Conservation (phyloP, 2,888 invertebrate species). For the Ecdyonurus torrentis region DNA sequence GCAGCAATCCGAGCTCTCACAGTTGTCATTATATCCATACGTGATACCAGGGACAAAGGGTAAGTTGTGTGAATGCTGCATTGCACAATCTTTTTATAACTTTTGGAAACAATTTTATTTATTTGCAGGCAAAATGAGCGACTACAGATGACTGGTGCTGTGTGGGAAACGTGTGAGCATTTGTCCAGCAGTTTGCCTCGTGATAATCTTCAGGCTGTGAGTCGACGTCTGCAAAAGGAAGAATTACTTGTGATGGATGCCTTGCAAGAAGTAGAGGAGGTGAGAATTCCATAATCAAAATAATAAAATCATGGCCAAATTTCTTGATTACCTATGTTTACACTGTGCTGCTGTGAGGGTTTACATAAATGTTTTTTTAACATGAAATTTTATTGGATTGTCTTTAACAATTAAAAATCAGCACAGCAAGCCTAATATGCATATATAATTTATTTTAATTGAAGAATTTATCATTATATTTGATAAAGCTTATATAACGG, state of each 20-base stretch:
- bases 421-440: background rate
- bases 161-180: slow-evolving; percentile 14
- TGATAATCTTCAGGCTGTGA: slow-evolving; percentile 12
- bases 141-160: slow-evolving; percentile 11
- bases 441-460: background rate
- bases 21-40: background rate
- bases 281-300: slow-evolving; percentile 3
- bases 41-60: background rate
- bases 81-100: background rate
- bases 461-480: too few relatives aligned
- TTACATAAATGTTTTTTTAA: background rate
- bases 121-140: slow-evolving; percentile 6
- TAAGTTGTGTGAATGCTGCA: background rate
- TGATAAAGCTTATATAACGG: too few relatives aligned
- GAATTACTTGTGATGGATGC: slow-evolving; percentile 13
- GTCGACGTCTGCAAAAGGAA: slow-evolving; percentile 11
- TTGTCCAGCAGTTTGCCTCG: slow-evolving; percentile 9
- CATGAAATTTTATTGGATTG: too few relatives aligned
- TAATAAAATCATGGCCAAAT: background rate
- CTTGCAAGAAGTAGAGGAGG: slow-evolving; percentile 15
- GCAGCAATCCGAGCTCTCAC: background rate
- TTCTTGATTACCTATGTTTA: background rate
- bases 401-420: background rate
- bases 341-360: slow-evolving; percentile 7
- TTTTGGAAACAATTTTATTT: background rate